Evolutionary conservation across 2,797 vertebrate species (phyloP).

Genomic region (Danio albolineatus): DNA sequence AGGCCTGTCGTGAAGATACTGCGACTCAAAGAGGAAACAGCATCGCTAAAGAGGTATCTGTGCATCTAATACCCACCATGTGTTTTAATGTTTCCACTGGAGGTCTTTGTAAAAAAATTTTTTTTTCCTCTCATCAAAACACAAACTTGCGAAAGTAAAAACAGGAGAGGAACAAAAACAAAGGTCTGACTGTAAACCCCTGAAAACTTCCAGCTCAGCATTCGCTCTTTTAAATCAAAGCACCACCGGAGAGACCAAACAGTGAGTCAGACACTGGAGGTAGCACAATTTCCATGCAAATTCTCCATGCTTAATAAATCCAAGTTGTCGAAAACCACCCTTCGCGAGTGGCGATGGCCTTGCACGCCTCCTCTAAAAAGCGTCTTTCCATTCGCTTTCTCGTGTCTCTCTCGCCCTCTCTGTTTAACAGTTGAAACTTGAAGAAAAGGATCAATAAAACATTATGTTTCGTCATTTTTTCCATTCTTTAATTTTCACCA

Average conservation of each 20-base stretch:
- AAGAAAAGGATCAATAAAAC: slow-evolving; percentile 72
- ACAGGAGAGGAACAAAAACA: slow-evolving; percentile 36
- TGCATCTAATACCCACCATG: slow-evolving; percentile 49
- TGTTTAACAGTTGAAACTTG: slow-evolving; percentile 64
- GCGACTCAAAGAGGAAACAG: slow-evolving; percentile 26
- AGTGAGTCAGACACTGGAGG: slow-evolving; percentile 43
- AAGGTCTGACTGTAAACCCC: slow-evolving; percentile 29
- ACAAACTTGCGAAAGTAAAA: slow-evolving; percentile 31
- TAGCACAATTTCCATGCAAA: slow-evolving; percentile 45
- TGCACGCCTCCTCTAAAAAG: slow-evolving; percentile 54
- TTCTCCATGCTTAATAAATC: slow-evolving; percentile 67
- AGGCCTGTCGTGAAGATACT: slow-evolving; percentile 48
- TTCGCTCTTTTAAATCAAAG: slow-evolving; percentile 45
- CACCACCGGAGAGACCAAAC: slow-evolving; percentile 42
- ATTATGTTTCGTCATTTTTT: slow-evolving; percentile 81
- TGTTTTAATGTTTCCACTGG: slow-evolving; percentile 44
- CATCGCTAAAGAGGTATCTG: slow-evolving; percentile 42
- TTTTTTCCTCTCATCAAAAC: slow-evolving; percentile 24
- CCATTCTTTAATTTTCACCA: slow-evolving; percentile 86
- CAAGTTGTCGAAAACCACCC: slow-evolving; percentile 64
- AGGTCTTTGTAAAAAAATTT: slow-evolving; percentile 36
- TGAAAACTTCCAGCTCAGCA: slow-evolving; percentile 43
- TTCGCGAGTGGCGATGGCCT: slow-evolving; percentile 41
- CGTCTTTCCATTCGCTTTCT: slow-evolving; percentile 67
- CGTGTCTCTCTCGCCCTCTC: slow-evolving; percentile 23